Evolutionary conservation across 1,140 invertebrate genomes (phyloP).

Genomic region (Leucophenga varia): DNA sequence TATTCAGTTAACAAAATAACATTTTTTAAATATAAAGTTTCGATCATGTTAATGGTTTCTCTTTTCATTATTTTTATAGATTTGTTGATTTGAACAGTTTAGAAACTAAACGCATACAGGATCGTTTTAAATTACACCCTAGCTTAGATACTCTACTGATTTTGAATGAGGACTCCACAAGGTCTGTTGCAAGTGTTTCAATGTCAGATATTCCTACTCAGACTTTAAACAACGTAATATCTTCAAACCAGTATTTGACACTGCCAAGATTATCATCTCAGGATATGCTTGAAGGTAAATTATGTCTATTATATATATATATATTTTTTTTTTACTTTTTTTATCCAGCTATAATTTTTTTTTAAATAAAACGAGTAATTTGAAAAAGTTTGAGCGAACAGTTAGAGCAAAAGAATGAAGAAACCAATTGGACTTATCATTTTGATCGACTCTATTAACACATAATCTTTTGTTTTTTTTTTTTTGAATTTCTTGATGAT

Average conservation of each 20-base stretch:
- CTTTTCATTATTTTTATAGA: constrained; percentile 54
- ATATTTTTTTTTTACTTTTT: not conserved
- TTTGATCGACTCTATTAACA: no score
- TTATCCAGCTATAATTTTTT: no score
- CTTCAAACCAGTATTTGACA: constrained; percentile 84
- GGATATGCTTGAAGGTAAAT: constrained; percentile 60
- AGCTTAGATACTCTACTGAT: constrained; percentile 84
- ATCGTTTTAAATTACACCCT: constrained; percentile 71
- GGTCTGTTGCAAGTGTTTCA: constrained; percentile 82
- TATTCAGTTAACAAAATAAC: no score
- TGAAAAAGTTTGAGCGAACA: no score
- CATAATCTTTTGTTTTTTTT: no score
- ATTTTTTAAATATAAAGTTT: no score
- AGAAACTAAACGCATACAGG: constrained; percentile 64
- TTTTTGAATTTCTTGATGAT: no score
- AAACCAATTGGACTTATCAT: no score
- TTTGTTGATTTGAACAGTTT: constrained; percentile 65
- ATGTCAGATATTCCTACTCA: constrained; percentile 85
- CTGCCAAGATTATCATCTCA: constrained; percentile 90
- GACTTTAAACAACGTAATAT: constrained; percentile 85
- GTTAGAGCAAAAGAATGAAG: no score
- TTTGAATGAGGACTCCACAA: constrained; percentile 84
- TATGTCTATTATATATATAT: not conserved
- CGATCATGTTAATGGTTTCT: no score
- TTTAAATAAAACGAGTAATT: no score